Conservation (phyloP, 2,797 vertebrate species). For the Rhynchonycteris naso region DNA sequence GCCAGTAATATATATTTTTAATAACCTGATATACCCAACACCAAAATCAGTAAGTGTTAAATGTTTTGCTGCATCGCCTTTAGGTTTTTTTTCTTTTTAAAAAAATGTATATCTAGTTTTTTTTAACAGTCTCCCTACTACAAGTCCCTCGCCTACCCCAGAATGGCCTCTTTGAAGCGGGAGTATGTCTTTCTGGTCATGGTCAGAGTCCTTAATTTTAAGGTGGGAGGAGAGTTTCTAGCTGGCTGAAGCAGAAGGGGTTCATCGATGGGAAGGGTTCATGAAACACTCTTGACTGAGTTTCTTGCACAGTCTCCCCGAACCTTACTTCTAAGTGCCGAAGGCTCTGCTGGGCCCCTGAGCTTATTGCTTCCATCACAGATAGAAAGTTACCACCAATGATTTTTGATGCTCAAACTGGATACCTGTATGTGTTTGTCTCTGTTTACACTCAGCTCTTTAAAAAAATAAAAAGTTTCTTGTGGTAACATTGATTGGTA, state of each 20-base stretch:
- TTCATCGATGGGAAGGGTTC: not conserved
- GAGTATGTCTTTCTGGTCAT: not conserved
- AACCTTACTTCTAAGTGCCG: not conserved
- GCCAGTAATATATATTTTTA: not conserved
- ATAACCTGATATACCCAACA: not conserved
- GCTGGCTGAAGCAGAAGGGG: not conserved
- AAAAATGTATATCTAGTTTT: not conserved
- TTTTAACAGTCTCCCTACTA: not conserved
- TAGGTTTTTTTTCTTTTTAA: not conserved
- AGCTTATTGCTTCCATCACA: not conserved
- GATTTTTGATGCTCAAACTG: not conserved
- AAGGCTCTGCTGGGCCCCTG: not conserved
- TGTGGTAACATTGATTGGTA: not conserved
- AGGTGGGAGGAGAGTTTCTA: not conserved
- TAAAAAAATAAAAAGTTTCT: not conserved
- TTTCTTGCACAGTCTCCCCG: not conserved
- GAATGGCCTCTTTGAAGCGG: not conserved
- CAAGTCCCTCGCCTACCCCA: no score
- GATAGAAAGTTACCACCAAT: no score
- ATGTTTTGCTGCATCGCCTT: not conserved
- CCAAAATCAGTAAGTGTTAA: not conserved
- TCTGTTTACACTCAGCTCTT: no score
- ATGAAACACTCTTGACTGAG: not conserved
- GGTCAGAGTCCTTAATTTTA: not conserved
- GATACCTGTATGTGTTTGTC: not conserved